Evolutionary conservation across 2,888 invertebrate species (phyloP), one percentile per base, ranked within the genome.

Genomic region (Drepana falcataria): DNA sequence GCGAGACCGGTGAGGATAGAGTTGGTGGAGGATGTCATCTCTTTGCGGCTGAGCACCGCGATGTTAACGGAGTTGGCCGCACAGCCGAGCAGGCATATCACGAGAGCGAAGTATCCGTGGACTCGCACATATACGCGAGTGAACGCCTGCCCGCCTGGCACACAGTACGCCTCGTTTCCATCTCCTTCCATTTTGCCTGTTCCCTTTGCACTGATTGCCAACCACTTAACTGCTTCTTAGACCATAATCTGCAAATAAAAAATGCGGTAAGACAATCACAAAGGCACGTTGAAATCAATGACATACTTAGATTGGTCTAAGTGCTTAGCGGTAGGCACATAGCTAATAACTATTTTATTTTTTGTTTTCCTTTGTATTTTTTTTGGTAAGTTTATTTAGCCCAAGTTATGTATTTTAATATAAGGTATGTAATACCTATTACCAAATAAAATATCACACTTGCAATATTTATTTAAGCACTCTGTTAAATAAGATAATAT

Each of bases 1-100:
- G 98, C 98, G 6, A 97, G 91, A 2, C 96, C 96, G 0, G 97
- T 97, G n/a, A 98, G 93, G 53, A 98, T 97, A 52, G 96, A 94
- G 85, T 98, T 98, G 3, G 98, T 98, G 0, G 98, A 96, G 35
- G 97, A 96, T 47, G 93, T 90, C 97, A 98, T 98, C 79, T 98
- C 97, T 49, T 95, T 95, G 4, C 97, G 93, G 4, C 97, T 96
- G 51, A 98, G 92, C 7, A 98, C 97, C 54, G 96, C 95, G 59
- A 98, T 96, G 83, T 98, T 98, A 65, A 98, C 92, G 3, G 95
- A 93, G 80, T 98, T 98, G 51, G 97, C 96, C 40, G 97, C 93
- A 49, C 96, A 96, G 49, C 98, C 98, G 73, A 98, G 95, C 37
- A 96, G 87, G 81, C 98, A 98, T 54, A 98, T 96, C 49, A 96